phyloP scores from a whole-genome alignment of 2,797 vertebrate species.

The Crenichthys baileyi region DNA sequence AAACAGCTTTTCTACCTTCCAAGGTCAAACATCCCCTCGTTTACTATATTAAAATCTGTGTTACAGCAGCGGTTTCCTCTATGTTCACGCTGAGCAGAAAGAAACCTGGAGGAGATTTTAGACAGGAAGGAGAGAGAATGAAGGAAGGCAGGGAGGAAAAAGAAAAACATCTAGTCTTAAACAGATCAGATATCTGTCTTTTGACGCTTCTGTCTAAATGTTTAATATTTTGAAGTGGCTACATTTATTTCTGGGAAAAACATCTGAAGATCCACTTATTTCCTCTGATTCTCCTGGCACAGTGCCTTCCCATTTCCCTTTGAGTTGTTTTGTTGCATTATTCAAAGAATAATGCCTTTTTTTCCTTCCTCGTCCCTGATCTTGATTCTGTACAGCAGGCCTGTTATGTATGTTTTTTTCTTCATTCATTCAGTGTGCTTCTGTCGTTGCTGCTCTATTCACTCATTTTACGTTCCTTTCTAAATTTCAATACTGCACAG shows the following conservation, averaged over 20 bases:
- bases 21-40: too few species aligned
- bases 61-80: conserved; percentile 8
- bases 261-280: conserved; percentile 32
- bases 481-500: not conserved
- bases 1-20: not conserved
- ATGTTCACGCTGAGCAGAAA: conserved; percentile 20
- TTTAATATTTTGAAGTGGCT: conserved; percentile 22
- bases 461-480: conserved; percentile 10
- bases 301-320: conserved; percentile 34
- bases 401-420: not conserved
- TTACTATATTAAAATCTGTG: not conserved
- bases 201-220: conserved; percentile 6
- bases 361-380: conserved; percentile 3
- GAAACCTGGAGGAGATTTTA: conserved; percentile 42
- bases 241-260: conserved; percentile 38
- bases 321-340: conserved; percentile 43
- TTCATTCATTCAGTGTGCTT: conserved; percentile 17
- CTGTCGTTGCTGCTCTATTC: not conserved
- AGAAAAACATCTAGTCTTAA: conserved; percentile 4
- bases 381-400: conserved; percentile 19
- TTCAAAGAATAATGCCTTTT: conserved; percentile 43
- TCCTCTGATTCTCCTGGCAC: conserved; percentile 32
- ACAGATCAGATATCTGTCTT: conserved; percentile 16
- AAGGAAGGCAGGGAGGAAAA: conserved; percentile 12
- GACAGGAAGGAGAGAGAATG: conserved; percentile 29